phyloP scores from a whole-genome alignment of 2,888 invertebrate genomes.

The Sericinus montela region DNA sequence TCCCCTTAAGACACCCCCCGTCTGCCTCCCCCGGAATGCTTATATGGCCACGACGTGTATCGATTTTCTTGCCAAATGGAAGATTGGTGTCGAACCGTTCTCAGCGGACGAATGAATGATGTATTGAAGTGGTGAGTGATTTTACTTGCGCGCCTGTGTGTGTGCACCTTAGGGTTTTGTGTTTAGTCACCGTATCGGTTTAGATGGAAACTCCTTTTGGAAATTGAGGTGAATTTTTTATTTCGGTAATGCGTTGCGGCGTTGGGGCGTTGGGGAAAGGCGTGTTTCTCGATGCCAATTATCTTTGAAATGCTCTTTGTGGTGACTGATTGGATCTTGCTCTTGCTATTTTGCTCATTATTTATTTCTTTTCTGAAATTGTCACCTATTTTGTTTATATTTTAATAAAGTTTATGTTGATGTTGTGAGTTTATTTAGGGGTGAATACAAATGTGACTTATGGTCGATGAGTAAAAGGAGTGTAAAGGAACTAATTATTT shows the following conservation, averaged over 20 bases:
- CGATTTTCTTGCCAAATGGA: constrained; percentile 80
- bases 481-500: no score
- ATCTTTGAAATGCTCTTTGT: constrained; percentile 58
- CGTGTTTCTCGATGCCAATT: constrained; percentile 55
- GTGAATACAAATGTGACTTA: no score
- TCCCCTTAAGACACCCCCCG: constrained; percentile 77
- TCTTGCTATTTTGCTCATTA: background rate
- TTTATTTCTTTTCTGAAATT: background rate
- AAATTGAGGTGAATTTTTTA: constrained; percentile 70
- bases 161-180: constrained; percentile 55
- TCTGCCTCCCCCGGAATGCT: constrained; percentile 77
- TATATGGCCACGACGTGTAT: constrained; percentile 80
- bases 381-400: background rate
- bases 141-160: constrained; percentile 51
- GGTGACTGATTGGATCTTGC: constrained; percentile 60
- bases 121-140: constrained; percentile 72
- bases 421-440: no score
- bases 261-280: constrained; percentile 25
- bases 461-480: no score
- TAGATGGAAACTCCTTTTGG: constrained; percentile 63
- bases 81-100: constrained; percentile 78
- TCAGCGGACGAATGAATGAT: constrained; percentile 77
- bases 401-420: no score
- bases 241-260: constrained; percentile 62
- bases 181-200: constrained; percentile 65